A percentile compares a stretch with the other conserved stretches of the same genome.
These are phyloP conservation scores for Spilosoma lubricipeda DNA, from an alignment of 2,888 invertebrate species.

Conservation along the genomic window DNA sequence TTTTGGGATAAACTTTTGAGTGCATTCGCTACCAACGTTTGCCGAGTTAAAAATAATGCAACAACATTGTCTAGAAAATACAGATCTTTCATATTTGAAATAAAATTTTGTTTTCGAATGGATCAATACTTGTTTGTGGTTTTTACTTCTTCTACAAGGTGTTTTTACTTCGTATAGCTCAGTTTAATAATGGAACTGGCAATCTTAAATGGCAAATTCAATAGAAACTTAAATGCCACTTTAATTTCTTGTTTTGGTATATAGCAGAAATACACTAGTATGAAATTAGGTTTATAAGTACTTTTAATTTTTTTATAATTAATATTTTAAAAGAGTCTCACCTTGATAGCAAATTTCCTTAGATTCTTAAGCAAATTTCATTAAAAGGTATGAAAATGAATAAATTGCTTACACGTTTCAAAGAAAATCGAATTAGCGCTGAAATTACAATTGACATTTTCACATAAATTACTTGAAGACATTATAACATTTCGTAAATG, in stretches of 20 bases:
- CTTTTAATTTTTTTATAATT: not conserved
- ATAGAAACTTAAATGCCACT: not conserved
- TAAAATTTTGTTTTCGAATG: slow-evolving; percentile 9
- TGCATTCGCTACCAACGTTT: slow-evolving; percentile 50
- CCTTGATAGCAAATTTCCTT: not conserved
- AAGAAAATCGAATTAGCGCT: not conserved
- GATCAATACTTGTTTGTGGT: not conserved
- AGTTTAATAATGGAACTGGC: not conserved
- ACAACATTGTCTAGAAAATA: not conserved
- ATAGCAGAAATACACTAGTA: no score
- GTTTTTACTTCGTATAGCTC: not conserved
- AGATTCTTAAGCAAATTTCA: not conserved
- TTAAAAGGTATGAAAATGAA: not conserved
- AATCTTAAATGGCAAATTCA: not conserved
- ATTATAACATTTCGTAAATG: not conserved
- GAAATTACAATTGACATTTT: not conserved
- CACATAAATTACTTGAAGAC: not conserved
- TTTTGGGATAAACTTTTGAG: slow-evolving; percentile 63
- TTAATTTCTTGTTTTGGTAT: not conserved
- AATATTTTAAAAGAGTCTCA: not conserved
- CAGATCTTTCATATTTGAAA: slow-evolving; percentile 13
- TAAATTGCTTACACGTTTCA: not conserved
- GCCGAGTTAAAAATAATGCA: slow-evolving; percentile 49
- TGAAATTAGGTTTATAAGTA: not conserved
- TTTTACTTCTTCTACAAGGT: no score